A percentile compares a stretch with the other conserved stretches of the same genome.
Conservation (phyloP, 2,113 vertebrate species). For the Eubucco bourcierii region DNA sequence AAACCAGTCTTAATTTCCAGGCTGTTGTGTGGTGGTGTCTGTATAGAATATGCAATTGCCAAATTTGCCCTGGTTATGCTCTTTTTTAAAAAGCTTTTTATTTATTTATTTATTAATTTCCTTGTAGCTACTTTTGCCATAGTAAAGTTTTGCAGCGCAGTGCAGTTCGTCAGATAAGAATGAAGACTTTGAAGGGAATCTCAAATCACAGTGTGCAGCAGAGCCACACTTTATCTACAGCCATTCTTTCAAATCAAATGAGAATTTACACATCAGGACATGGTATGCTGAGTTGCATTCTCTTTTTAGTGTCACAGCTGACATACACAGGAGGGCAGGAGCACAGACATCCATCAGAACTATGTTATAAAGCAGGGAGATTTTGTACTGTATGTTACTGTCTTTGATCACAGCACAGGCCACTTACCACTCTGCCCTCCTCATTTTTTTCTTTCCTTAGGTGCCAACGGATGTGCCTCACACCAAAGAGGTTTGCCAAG, state of each 20-base stretch:
- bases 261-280: conserved; percentile 1
- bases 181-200: neutral
- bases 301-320: neutral
- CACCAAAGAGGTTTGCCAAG: neutral
- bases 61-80: neutral
- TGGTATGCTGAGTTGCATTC: neutral
- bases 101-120: neutral
- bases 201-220: neutral
- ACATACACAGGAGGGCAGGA: neutral
- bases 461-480: neutral
- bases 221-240: neutral
- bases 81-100: too few relatives aligned
- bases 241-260: neutral
- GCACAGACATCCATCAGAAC: neutral
- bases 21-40: accelerated
- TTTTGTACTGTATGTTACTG: neutral
- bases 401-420: neutral
- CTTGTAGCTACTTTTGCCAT: neutral
- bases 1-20: neutral
- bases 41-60: neutral
- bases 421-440: neutral
- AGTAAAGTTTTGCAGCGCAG: neutral
- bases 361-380: neutral
- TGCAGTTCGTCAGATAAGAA: neutral
- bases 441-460: neutral